Conservation (phyloP, 2,888 invertebrate species). For the Saturnia japonica region DNA sequence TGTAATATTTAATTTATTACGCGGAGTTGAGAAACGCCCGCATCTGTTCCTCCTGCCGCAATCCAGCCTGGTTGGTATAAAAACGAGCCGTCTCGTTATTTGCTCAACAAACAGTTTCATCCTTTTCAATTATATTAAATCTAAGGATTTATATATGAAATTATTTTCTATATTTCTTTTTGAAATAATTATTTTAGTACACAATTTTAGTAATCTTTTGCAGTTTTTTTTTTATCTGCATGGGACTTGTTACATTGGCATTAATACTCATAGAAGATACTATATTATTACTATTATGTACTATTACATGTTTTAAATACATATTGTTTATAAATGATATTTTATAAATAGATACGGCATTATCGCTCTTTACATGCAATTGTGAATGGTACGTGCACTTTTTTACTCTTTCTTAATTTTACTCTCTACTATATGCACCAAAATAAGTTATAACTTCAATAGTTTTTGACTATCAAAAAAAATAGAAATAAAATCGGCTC, state of each 20-base stretch:
- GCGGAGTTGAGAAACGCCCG: neutral
- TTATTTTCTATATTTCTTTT: neutral
- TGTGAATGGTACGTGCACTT: too few species aligned
- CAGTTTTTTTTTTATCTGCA: neutral
- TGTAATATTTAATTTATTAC: neutral
- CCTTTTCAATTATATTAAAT: neutral
- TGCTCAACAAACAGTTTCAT: neutral
- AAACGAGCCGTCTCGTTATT: conserved; percentile 1
- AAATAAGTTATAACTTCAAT: too few species aligned
- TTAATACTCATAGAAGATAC: too few species aligned
- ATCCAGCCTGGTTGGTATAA: conserved; percentile 3
- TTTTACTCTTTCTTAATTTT: too few species aligned
- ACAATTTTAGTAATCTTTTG: neutral
- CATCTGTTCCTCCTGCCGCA: conserved; percentile 1
- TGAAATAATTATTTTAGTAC: neutral
- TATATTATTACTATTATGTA: too few species aligned
- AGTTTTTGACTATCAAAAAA: too few species aligned
- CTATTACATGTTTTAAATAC: too few species aligned
- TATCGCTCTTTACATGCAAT: too few species aligned
- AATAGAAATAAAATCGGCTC: too few species aligned
- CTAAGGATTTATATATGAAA: neutral
- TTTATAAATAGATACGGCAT: too few species aligned
- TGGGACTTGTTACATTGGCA: neutral
- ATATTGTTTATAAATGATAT: too few species aligned
- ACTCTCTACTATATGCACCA: too few species aligned